Base-by-base conservation (phyloP, 2,113 vertebrate species). In the Neogale vison region DNA sequence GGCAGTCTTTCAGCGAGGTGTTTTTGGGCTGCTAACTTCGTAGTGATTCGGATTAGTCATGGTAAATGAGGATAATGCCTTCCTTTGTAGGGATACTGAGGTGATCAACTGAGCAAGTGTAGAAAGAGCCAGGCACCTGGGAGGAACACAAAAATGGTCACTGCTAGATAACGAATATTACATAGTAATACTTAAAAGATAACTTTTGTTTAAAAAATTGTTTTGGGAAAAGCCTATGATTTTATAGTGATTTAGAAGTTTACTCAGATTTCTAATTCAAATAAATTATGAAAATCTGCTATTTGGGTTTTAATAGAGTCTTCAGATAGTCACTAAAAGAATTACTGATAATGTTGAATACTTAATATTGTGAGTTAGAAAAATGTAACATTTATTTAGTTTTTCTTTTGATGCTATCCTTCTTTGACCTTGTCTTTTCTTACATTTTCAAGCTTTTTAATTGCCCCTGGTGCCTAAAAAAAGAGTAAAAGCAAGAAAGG, bases 401-500 rank as follows among this genome's bases (percentile, higher is more conserved):
- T 83, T 96, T 89, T 77, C 45, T 76, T 84, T 92, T 94, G 24
- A 81, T 50, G 74, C 34, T 93, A 17, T 77, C 29, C 80, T 93
- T 77, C 81, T 87, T 95, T 88, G 18, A 59, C n/a, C 47, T 74
- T 80, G 92, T 74, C 34, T 95, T 88, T 84, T 95, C 61, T 69
- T 88, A 24, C 74, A 74, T 59, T 93, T 88, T 82, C 23, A 85
- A 92, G 45, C 29, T 90, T 94, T 90, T 83, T 84, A 95, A 47
- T 59, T 34, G 18, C 31, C 72, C 90, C 42, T 55, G 39, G 74
- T 87, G 45, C 63, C 61, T 90, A 23, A 93, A 77, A 97, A 97
- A 96, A 97, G 85, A 79, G 39, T 96, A 83, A 98, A 98, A 91
- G 94, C 95, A 96, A 98, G 97, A 59, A 98, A 98, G 89, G 34